Percentiles rank a stretch among this genome's conserved stretches.
These are phyloP conservation scores for Strigamia maritima DNA, from an alignment of 2,888 invertebrate genomes.

Conservation along the genomic window DNA sequence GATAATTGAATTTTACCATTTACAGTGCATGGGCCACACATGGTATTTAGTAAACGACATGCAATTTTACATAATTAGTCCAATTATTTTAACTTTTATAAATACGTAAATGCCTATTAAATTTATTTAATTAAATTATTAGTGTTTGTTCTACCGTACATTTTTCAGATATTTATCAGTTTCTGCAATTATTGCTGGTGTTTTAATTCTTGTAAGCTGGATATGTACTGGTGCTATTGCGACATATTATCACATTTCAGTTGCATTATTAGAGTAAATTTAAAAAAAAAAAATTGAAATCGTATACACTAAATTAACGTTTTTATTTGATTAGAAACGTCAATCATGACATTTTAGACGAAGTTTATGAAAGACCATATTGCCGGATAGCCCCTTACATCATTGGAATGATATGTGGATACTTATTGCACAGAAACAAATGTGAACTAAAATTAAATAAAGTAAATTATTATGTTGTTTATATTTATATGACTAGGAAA, in stretches of 20 bases:
- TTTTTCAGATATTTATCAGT: not conserved
- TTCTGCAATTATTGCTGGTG: not conserved
- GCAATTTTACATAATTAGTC: constrained; percentile 35
- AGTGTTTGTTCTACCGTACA: too few species aligned
- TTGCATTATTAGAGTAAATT: not conserved
- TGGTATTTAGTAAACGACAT: constrained; percentile 37
- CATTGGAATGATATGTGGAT: constrained; percentile 73
- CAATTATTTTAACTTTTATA: constrained; percentile 16
- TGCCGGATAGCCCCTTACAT: constrained; percentile 75
- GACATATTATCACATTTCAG: not conserved
- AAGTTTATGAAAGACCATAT: constrained; percentile 81
- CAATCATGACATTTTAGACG: not conserved
- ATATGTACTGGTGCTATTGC: not conserved
- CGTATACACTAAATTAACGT: too few species aligned
- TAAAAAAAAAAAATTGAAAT: constrained; percentile 49
- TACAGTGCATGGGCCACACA: constrained; percentile 27
- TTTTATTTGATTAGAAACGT: too few species aligned
- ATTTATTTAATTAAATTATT: not conserved
- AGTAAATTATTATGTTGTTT: too few species aligned
- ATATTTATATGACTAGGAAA: too few species aligned
- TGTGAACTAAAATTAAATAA: constrained; percentile 59
- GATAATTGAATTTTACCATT: not conserved
- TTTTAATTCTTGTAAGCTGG: not conserved
- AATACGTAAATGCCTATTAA: not conserved
- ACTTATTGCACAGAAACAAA: constrained; percentile 66